Conservation (phyloP, 2,888 invertebrate genomes). For the Gibbula magus region DNA sequence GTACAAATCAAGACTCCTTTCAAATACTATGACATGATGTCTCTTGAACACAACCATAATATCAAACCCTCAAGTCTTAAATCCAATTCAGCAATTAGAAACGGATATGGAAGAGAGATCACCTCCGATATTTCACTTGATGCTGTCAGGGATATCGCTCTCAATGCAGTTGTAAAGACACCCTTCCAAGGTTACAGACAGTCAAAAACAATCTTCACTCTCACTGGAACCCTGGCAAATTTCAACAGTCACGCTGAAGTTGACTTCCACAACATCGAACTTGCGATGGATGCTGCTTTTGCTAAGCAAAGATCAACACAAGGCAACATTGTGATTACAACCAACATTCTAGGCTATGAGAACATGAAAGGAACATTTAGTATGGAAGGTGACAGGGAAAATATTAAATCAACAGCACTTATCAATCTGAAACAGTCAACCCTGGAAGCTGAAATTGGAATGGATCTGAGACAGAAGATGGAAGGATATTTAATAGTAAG, state of each 20-base stretch:
- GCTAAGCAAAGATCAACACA: not conserved
- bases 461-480: not conserved
- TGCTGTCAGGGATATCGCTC: too few relatives aligned
- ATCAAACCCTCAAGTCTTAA: not conserved
- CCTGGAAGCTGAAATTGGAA: not conserved
- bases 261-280: too few relatives aligned
- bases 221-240: too few relatives aligned
- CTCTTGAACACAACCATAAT: not conserved
- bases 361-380: not conserved
- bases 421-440: not conserved
- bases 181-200: too few relatives aligned
- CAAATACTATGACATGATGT: not conserved
- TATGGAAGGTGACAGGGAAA: not conserved
- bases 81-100: not conserved
- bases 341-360: slow-evolving; percentile 7
- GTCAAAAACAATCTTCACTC: too few relatives aligned
- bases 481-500: slow-evolving; percentile 28
- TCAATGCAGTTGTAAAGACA: too few relatives aligned
- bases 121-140: too few relatives aligned
- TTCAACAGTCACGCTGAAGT: too few relatives aligned
- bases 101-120: not conserved
- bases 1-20: slow-evolving; percentile 32
- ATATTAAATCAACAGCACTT: not conserved
- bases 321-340: not conserved
- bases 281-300: too few relatives aligned